These are phyloP conservation scores for Siphlonurus alternatus DNA, from an alignment of 2,888 invertebrate species.

Conservation along the genomic window DNA sequence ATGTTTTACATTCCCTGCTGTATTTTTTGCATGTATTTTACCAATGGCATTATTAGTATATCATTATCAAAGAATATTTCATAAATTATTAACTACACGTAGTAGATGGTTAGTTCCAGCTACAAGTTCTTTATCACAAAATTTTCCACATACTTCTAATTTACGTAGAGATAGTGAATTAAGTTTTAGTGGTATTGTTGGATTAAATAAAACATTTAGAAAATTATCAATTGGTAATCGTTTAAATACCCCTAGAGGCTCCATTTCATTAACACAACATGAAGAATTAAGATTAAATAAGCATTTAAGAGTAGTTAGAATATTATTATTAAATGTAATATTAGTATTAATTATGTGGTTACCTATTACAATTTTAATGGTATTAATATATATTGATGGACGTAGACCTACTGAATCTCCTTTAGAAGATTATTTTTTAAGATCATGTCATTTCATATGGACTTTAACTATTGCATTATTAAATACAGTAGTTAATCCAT, in stretches of 20 bases:
- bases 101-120: constrained; percentile 28
- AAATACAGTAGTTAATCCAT: constrained; percentile 37
- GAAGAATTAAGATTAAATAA: constrained; percentile 34
- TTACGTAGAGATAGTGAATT: constrained; percentile 30
- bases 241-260: constrained; percentile 6
- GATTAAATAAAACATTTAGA: constrained; percentile 27
- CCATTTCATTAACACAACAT: constrained; percentile 27
- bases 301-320: constrained; percentile 34
- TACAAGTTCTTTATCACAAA: neutral
- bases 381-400: constrained; percentile 36
- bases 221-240: constrained; percentile 25
- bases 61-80: constrained; percentile 36
- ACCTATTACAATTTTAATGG: constrained; percentile 34
- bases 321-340: constrained; percentile 34
- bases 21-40: constrained; percentile 31
- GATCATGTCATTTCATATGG: constrained; percentile 34
- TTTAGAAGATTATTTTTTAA: constrained; percentile 29
- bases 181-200: constrained; percentile 30
- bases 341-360: constrained; percentile 40
- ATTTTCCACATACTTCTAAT: constrained; percentile 16
- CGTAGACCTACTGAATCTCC: constrained; percentile 30
- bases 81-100: constrained; percentile 32
- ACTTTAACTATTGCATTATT: constrained; percentile 32
- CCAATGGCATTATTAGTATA: constrained; percentile 31
- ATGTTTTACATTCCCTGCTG: constrained; percentile 32